phyloP scores from a whole-genome alignment of 2,888 invertebrate genomes.

The Melinaea menophilus region DNA sequence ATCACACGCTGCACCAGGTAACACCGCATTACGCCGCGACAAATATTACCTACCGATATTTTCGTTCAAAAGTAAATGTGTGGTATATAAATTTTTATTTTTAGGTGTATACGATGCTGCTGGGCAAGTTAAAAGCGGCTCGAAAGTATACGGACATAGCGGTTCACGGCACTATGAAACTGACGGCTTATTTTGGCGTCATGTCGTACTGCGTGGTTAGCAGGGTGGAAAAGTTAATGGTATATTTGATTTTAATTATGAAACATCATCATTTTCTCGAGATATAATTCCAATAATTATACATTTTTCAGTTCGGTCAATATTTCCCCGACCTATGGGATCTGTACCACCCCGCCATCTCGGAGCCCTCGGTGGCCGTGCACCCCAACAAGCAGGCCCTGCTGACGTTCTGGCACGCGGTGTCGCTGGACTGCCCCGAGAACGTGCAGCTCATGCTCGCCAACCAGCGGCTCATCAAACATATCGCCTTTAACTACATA shows the following conservation, averaged over 20 bases:
- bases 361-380: slow-evolving; percentile 95
- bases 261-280: too few species aligned
- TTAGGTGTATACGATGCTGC: slow-evolving; percentile 84
- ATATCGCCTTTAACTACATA: slow-evolving; percentile 97
- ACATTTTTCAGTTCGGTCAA: slow-evolving; percentile 86
- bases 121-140: slow-evolving; percentile 87
- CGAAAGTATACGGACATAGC: slow-evolving; percentile 91
- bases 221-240: slow-evolving; percentile 94
- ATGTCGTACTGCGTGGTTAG: slow-evolving; percentile 95
- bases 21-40: not conserved
- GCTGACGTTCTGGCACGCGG: slow-evolving; percentile 95
- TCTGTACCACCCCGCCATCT: slow-evolving; percentile 94
- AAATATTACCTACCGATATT: slow-evolving; percentile 44
- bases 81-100: slow-evolving; percentile 51
- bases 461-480: slow-evolving; percentile 92
- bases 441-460: slow-evolving; percentile 92
- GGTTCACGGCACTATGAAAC: slow-evolving; percentile 92
- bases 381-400: slow-evolving; percentile 97
- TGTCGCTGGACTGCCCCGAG: slow-evolving; percentile 94
- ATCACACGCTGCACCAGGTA: slow-evolving; percentile 76
- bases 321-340: slow-evolving; percentile 96
- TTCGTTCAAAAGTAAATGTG: not conserved
- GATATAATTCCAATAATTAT: too few species aligned
- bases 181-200: slow-evolving; percentile 94
- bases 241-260: slow-evolving; percentile 45